These are phyloP conservation scores for Zygaena filipendulae DNA, from an alignment of 2,888 invertebrate genomes.

Conservation along the genomic window DNA sequence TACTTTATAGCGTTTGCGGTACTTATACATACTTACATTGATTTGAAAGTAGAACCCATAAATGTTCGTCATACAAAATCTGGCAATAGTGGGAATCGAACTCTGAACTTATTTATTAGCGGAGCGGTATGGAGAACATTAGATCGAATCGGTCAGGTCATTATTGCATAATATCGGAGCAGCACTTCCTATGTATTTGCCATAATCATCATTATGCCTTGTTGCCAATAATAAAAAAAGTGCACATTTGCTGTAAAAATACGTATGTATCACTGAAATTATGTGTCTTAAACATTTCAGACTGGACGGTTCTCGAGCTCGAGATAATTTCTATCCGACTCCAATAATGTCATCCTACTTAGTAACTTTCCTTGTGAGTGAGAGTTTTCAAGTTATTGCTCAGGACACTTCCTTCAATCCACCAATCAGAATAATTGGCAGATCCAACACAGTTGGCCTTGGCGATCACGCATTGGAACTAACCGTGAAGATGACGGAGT, in stretches of 20 bases:
- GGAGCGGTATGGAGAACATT: too few relatives aligned
- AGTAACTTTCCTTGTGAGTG: slow-evolving; percentile 81
- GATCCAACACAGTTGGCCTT: slow-evolving; percentile 45
- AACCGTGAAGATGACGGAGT: slow-evolving; percentile 42
- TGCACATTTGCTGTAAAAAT: background rate
- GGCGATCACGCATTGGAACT: slow-evolving; percentile 38
- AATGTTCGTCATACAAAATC: too few relatives aligned
- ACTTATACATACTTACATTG: too few relatives aligned
- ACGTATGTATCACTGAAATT: background rate
- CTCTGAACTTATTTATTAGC: too few relatives aligned
- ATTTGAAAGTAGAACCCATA: too few relatives aligned
- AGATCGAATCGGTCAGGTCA: too few relatives aligned
- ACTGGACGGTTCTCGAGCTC: slow-evolving; percentile 22
- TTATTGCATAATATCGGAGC: too few relatives aligned
- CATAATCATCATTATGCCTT: too few relatives aligned
- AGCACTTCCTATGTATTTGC: too few relatives aligned
- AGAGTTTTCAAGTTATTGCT: slow-evolving; percentile 47
- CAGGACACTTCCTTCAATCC: slow-evolving; percentile 35
- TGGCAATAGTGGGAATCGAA: too few relatives aligned
- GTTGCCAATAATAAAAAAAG: too few relatives aligned
- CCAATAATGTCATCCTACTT: slow-evolving; percentile 86
- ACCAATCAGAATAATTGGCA: slow-evolving; percentile 48
- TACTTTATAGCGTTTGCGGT: too few relatives aligned
- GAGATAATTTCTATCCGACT: slow-evolving; percentile 56
- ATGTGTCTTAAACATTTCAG: slow-evolving; percentile 25